Evolutionary conservation across 1,140 invertebrate species (phyloP).

Genomic region (Chlorops oryzae): DNA sequence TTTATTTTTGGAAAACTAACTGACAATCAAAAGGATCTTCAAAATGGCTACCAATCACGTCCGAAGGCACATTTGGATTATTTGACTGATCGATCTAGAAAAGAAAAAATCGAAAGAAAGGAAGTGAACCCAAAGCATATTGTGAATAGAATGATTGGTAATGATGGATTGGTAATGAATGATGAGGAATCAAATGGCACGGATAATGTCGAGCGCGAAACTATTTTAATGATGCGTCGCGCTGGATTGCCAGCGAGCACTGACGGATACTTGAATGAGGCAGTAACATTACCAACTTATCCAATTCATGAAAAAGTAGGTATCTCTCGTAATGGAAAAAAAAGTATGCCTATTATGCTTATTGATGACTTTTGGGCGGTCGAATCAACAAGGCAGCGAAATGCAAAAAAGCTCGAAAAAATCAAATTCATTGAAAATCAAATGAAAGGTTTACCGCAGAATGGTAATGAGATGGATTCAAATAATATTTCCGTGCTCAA

Average conservation of each 20-base stretch:
- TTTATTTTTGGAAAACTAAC: constrained; percentile 23
- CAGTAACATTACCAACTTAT: constrained; percentile 8
- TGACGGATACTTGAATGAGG: constrained; percentile 7
- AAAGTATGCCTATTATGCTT: constrained; percentile 1
- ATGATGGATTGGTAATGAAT: constrained; percentile 29
- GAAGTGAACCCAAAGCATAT: neutral
- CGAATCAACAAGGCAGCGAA: no score
- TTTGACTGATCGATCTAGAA: neutral
- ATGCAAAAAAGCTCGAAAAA: no score
- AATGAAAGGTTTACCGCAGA: no score
- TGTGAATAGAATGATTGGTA: constrained; percentile 16
- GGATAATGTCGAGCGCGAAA: constrained; percentile 27
- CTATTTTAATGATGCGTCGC: constrained; percentile 35
- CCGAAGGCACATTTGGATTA: constrained; percentile 11
- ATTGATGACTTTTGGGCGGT: neutral
- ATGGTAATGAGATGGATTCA: no score
- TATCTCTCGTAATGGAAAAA: constrained; percentile 7
- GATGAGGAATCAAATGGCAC: constrained; percentile 28
- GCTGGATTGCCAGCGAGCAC: constrained; percentile 29
- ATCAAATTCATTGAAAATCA: no score
- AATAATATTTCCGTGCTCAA: no score
- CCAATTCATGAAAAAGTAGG: constrained; percentile 6
- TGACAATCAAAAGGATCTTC: neutral
- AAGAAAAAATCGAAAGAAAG: neutral
- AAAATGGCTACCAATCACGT: constrained; percentile 9